Evolutionary conservation across 2,888 invertebrate genomes (phyloP), one percentile per base, ranked within the genome.

Genomic region (Axea sp.): DNA sequence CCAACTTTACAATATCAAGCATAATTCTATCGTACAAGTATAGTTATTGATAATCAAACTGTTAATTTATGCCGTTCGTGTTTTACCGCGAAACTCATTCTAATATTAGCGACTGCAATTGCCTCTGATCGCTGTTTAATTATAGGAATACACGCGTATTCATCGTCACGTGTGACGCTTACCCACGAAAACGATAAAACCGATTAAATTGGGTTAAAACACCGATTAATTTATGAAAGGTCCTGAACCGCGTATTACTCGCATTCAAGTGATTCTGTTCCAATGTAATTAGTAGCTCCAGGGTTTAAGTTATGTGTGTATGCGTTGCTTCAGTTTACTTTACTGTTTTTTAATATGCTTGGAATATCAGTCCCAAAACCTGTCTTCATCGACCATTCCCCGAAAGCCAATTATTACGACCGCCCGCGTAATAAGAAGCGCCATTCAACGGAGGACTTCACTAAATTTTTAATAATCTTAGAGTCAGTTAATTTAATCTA

Each of bases 391-490:
- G 45, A 26, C 14, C 59, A 67, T 19, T 51, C 60, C 64, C 51
- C 72, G 65, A 71, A 55, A 67, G 24, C 74, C 75, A 71, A 75
- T 75, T 74, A 80, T 79, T 80, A 78, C 69, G 41, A 35, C 68
- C 53, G 37, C 39, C 60, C 64, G 64, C 19, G 72, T 80, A 78
- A 80, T 78, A 65, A 77, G 71, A 31, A 60, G 51, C 39, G 41
- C 49, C 69, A 41, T 53, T 69, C 55, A 57, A 71, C 55, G 24
- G 41, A 51, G 49, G 47, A 39, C 9, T 39, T 43, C 51, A 19
- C 41, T 37, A 28, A 62, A 39, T 37, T 47, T 47, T 53, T 39
- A 24, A 1, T 39, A 41, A 22, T 55, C 33, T 12, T 45, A 26
- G 2, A 35, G 30, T 35, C 31, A 22, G 53, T 53, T 55, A 55